Evolutionary conservation across 1,140 invertebrate species (phyloP).

Genomic region (Leptinotarsa undecemlineata): DNA sequence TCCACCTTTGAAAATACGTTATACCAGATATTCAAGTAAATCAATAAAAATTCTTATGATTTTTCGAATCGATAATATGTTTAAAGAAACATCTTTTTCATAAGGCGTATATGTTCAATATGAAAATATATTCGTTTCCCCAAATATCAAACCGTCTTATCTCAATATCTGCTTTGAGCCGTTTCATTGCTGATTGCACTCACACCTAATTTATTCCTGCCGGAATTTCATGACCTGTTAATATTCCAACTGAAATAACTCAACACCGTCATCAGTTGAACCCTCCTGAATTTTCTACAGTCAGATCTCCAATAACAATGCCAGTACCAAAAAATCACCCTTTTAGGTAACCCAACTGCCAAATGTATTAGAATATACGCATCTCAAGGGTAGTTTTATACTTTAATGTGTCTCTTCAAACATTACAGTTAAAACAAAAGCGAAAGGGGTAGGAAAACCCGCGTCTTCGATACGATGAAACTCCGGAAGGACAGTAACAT

Average conservation of each 20-base stretch:
- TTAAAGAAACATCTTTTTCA: no score
- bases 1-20: no score
- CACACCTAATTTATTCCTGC: not conserved
- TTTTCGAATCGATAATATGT: no score
- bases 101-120: no score
- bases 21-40: no score
- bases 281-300: conserved; percentile 10
- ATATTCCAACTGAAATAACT: conserved; percentile 10
- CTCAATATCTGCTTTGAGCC: not conserved
- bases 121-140: no score
- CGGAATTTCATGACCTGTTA: not conserved
- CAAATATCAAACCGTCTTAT: no score
- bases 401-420: conserved; percentile 46
- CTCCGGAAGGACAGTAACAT: not conserved
- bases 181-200: not conserved
- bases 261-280: conserved; percentile 16
- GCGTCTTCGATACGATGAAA: conserved; percentile 34
- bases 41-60: no score
- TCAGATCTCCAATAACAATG: conserved; percentile 37
- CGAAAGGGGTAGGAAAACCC: conserved; percentile 39
- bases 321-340: conserved; percentile 40
- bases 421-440: conserved; percentile 44
- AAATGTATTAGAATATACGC: conserved; percentile 46
- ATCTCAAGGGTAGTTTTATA: conserved; percentile 44
- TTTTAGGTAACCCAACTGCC: conserved; percentile 34